A percentile compares a stretch with the other conserved stretches of the same genome.
Evolutionary conservation across 2,797 vertebrate genomes (phyloP).

Genomic region (Vireo griseus): DNA sequence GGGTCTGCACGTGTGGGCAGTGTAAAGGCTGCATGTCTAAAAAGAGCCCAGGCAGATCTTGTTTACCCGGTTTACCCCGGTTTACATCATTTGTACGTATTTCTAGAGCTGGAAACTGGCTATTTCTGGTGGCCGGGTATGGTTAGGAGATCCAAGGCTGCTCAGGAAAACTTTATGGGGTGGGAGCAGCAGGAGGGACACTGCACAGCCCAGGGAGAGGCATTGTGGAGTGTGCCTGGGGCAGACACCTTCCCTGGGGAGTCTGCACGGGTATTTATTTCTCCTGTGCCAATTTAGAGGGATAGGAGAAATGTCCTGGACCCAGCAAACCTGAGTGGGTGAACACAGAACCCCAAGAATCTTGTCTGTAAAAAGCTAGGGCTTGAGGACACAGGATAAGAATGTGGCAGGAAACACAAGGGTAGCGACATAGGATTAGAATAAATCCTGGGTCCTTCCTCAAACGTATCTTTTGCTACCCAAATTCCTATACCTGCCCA

Average conservation of each 20-base stretch:
- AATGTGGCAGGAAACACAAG: background rate
- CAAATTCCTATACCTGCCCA: background rate
- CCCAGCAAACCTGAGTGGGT: accelerated
- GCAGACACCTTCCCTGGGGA: background rate
- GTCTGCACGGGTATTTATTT: background rate
- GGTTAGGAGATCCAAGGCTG: background rate
- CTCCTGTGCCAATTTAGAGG: background rate
- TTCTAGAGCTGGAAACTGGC: background rate
- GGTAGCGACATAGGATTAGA: background rate
- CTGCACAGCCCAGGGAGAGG: background rate
- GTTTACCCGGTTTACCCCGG: accelerated
- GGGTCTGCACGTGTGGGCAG: background rate
- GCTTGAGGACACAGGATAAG: background rate
- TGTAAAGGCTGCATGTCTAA: background rate
- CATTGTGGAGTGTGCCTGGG: background rate
- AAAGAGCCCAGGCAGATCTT: background rate
- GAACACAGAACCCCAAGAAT: background rate
- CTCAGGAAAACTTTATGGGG: background rate
- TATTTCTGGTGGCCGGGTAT: background rate
- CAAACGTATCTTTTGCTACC: background rate
- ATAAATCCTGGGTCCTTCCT: background rate
- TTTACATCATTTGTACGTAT: background rate
- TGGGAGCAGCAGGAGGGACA: background rate
- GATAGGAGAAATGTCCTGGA: background rate
- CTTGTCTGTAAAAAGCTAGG: background rate